Conservation (phyloP, 2,888 invertebrate species). For the Monochamus alternatus region DNA sequence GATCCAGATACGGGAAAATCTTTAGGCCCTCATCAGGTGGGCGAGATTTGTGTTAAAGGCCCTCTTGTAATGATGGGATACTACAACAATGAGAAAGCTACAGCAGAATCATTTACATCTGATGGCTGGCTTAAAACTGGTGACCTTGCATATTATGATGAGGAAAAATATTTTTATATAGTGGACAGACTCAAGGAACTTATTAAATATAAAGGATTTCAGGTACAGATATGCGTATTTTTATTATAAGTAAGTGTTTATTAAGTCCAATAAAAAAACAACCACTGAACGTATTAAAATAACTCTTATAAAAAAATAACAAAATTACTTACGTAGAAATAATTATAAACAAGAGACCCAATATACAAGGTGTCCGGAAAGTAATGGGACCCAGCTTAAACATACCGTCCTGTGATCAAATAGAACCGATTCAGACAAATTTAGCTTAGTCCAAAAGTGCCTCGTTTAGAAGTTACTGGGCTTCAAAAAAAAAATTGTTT, state of each 20-base stretch:
- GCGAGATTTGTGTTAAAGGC: slow-evolving; percentile 88
- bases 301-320: no score
- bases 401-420: no score
- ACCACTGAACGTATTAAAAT: no score
- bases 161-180: slow-evolving; percentile 84
- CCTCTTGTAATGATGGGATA: slow-evolving; percentile 78
- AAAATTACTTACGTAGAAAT: no score
- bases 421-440: no score
- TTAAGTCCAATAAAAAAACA: no score
- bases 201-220: slow-evolving; percentile 91
- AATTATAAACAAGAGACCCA: no score
- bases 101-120: slow-evolving; percentile 76
- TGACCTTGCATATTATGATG: slow-evolving; percentile 88
- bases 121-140: slow-evolving; percentile 88
- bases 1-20: slow-evolving; percentile 76
- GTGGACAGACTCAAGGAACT: slow-evolving; percentile 91
- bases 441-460: no score
- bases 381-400: no score
- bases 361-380: no score
- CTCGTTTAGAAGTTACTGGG: no score
- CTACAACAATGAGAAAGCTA: slow-evolving; percentile 79
- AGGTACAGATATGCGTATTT: slow-evolving; percentile 71
- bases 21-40: slow-evolving; percentile 77
- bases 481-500: no score
- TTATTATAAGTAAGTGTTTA: slow-evolving; percentile 56